A percentile compares a stretch with the other conserved stretches of the same genome.
Evolutionary conservation across 2,113 vertebrate genomes (phyloP).

Genomic region (Corythoichthys haematopterus): DNA sequence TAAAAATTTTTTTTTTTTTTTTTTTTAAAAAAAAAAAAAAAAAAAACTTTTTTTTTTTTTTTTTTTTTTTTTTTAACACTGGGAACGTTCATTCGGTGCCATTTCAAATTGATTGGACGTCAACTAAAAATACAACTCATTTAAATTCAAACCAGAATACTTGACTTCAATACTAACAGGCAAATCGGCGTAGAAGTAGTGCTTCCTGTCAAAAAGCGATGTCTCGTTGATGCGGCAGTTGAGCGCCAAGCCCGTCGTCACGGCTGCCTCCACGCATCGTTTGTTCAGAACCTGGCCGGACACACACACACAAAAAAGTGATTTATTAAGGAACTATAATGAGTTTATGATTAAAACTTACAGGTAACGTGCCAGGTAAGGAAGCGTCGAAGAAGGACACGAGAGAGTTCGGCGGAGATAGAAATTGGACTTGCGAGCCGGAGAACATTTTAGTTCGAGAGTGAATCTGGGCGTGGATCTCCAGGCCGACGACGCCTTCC

Average conservation of each 20-base stretch:
- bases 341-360: constrained; percentile 62
- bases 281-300: constrained; percentile 85
- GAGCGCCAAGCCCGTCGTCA: constrained; percentile 90
- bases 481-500: constrained; percentile 88
- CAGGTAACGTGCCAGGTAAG: constrained; percentile 93
- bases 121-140: no score
- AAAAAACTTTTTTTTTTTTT: no score
- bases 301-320: not conserved
- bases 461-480: constrained; percentile 93
- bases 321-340: not conserved
- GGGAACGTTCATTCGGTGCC: no score
- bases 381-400: constrained; percentile 97
- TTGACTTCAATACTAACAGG: constrained; percentile 79
- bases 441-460: constrained; percentile 94
- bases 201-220: constrained; percentile 96
- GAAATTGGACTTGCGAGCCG: constrained; percentile 82
- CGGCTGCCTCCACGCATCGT: constrained; percentile 91
- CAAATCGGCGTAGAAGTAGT: constrained; percentile 98
- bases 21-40: no score
- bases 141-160: not conserved
- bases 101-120: no score
- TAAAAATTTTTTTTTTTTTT: no score
- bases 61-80: no score
- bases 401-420: constrained; percentile 87
- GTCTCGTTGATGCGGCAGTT: constrained; percentile 90